Conservation (phyloP, 2,797 vertebrate species). For the Pteropus rufus region DNA sequence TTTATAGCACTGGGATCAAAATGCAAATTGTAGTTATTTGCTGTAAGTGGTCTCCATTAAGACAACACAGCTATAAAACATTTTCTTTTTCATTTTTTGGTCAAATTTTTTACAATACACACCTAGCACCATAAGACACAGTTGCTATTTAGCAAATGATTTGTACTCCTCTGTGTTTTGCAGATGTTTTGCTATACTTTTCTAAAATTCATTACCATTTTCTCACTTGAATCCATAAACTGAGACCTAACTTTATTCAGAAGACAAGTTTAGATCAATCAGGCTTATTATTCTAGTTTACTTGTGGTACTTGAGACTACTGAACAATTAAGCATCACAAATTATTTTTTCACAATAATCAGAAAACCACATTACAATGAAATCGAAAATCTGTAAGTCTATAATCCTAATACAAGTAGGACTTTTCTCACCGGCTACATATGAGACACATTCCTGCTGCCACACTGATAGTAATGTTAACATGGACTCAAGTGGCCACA, state of each 20-base stretch:
- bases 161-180: background rate
- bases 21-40: background rate
- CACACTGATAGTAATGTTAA: background rate
- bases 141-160: background rate
- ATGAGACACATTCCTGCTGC: background rate
- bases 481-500: background rate
- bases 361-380: background rate
- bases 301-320: background rate
- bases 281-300: background rate
- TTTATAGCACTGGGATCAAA: background rate
- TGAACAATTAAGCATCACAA: background rate
- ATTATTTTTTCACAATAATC: background rate
- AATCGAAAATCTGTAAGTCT: background rate
- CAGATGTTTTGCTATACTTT: background rate
- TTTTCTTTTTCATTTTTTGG: background rate
- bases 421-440: background rate
- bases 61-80: background rate
- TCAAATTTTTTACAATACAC: background rate
- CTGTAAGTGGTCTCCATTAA: background rate
- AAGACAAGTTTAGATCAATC: background rate
- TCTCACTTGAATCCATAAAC: background rate
- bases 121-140: background rate
- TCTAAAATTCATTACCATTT: background rate
- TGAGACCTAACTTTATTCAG: background rate
- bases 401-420: background rate